These are phyloP conservation scores for Lutraria lutraria DNA, from an alignment of 2,888 invertebrate genomes.

Conservation along the genomic window DNA sequence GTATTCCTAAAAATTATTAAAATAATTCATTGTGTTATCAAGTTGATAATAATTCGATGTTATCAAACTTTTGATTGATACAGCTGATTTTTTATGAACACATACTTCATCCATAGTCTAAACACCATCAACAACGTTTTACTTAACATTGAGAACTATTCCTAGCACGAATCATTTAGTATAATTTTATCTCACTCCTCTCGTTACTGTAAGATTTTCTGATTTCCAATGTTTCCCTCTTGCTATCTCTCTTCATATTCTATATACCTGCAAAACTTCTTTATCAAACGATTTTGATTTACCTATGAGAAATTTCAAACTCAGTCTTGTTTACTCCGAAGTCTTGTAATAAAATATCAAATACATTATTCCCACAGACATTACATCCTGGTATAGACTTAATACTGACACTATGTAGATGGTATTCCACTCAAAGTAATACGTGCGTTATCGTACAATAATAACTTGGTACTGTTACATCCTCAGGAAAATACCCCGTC, in stretches of 20 bases:
- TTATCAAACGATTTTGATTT: not conserved
- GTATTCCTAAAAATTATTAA: conserved; percentile 18
- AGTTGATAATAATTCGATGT: not conserved
- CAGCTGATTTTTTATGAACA: not conserved
- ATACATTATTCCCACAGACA: not conserved
- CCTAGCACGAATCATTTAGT: not conserved
- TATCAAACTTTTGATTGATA: not conserved
- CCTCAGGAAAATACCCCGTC: conserved; percentile 24
- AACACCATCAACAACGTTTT: not conserved
- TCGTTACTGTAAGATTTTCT: not conserved
- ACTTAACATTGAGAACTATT: not conserved
- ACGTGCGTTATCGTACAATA: not conserved
- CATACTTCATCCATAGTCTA: not conserved
- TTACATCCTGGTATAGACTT: not conserved
- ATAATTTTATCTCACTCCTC: not conserved
- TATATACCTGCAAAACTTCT: not conserved
- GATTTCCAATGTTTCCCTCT: not conserved
- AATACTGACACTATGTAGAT: not conserved
- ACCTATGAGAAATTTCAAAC: not conserved
- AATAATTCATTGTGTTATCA: not conserved
- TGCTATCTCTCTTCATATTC: not conserved
- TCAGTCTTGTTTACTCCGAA: not conserved
- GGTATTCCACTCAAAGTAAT: conserved; percentile 14
- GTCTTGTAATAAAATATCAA: not conserved
- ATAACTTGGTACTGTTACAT: not conserved